Evolutionary conservation across 2,888 invertebrate genomes (phyloP).

Genomic region (Petrophora chlorosata): DNA sequence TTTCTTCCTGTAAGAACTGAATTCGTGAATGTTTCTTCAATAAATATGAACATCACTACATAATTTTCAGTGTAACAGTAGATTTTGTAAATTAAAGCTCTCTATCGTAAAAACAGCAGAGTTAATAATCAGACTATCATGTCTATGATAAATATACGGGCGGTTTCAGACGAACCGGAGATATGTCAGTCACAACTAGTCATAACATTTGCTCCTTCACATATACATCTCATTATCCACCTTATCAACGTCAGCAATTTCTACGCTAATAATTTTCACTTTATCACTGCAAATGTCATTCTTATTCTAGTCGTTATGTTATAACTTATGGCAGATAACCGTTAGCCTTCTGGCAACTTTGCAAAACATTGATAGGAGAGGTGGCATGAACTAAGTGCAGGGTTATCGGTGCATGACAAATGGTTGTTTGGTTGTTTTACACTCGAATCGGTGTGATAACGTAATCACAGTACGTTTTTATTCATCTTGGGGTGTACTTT

Average conservation of each 20-base stretch:
- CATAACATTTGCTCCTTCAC: slow-evolving; percentile 11
- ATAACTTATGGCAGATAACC: slow-evolving; percentile 37
- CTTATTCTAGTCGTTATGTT: slow-evolving; percentile 30
- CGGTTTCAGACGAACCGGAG: no score
- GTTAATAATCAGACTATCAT: no score
- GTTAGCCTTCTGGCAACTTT: slow-evolving; percentile 51
- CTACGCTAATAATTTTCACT: slow-evolving; percentile 50
- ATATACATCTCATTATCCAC: slow-evolving; percentile 16
- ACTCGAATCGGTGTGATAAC: slow-evolving; percentile 54
- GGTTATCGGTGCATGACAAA: slow-evolving; percentile 71
- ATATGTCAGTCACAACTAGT: slow-evolving; percentile 1
- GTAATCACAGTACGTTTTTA: slow-evolving; percentile 56
- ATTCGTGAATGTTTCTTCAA: no score
- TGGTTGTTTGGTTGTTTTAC: slow-evolving; percentile 62
- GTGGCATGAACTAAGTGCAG: slow-evolving; percentile 65
- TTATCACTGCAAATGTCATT: slow-evolving; percentile 56
- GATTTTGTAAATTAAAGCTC: no score
- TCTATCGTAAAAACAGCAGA: no score
- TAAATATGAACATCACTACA: no score
- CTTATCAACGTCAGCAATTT: slow-evolving; percentile 32
- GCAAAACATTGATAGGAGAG: slow-evolving; percentile 63
- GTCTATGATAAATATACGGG: no score
- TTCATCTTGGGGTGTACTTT: slow-evolving; percentile 33
- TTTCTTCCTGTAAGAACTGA: no score
- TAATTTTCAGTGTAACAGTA: no score